Evolutionary conservation across 2,888 invertebrate species (phyloP), one percentile per base, ranked within the genome.

Genomic region (Agonopterix arenella): DNA sequence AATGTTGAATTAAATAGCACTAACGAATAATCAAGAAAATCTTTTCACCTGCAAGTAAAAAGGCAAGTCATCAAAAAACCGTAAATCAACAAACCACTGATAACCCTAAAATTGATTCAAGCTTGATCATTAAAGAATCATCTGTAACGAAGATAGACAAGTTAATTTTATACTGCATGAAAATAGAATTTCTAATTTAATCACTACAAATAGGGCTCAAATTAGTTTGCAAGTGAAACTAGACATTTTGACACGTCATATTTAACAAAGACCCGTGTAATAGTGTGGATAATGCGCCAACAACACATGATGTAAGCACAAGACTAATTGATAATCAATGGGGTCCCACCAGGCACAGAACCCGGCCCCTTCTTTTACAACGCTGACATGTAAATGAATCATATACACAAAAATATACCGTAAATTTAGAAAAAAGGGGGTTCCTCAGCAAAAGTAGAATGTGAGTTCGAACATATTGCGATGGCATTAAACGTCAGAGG

Each of bases 311-410:
- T 82, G 80, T 77, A 73, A 80, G 80, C 74, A 82, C 77, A 84
- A 80, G 79, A 84, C 83, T 85, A 88, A 89, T 89, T 86, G 88
- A 88, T 88, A 88, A 89, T 86, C 88, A 84, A 83, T 86, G 84
- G 73, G 71, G 71, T 69, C 61, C 67, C 66, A 57, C 73, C 70
- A 66, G 76, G 84, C 62, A 63, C 60, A 60, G 60, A 61, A 59
- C 62, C 72, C 49, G 70, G 71, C 50, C 80, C 83, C 76, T 70
- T 72, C 57, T 62, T 72, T 68, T 71, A 68, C 61, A 64, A 65
- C 60, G 67, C 67, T 74, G 73, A 67, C 72, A 82, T 83, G 76
- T 84, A 83, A 84, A 84, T 84, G 81, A 84, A 76, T 84, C 80
- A 84, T 80, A 10, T 28, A 61, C 62, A 76, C 72, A 70, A 75